Conservation (phyloP, 37 sponge, comb jelly and placozoan species). For the Spongilla lacustris region DNA sequence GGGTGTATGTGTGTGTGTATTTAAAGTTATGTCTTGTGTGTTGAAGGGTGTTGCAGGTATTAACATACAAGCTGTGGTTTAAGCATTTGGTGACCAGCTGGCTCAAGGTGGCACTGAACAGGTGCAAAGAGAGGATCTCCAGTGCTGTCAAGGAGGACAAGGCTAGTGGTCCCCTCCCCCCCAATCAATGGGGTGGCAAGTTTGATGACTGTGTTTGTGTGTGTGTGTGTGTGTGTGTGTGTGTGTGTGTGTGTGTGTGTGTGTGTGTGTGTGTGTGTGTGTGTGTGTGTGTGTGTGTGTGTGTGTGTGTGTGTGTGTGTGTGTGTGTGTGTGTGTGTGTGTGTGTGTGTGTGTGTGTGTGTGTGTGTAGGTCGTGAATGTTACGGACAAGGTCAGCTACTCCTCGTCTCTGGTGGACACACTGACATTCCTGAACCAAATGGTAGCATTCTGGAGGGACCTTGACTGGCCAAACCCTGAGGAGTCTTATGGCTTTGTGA, state of each 20-base stretch:
- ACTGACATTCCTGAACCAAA: constrained; percentile 24
- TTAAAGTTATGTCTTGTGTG: neutral
- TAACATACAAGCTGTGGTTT: constrained; percentile 47
- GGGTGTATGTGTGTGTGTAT: no score
- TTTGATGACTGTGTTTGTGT: no score
- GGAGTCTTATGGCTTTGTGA: constrained; percentile 30
- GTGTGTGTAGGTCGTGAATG: neutral
- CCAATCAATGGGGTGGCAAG: no score
- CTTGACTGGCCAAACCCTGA: constrained; percentile 44
- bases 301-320: no score
- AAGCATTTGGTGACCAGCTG: constrained; percentile 41
- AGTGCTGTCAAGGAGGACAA: constrained; percentile 48
- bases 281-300: no score
- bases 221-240: no score
- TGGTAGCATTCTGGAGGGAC: constrained; percentile 34
- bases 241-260: no score
- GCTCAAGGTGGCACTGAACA: constrained; percentile 31
- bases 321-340: no score
- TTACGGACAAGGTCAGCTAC: constrained; percentile 26
- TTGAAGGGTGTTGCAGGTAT: neutral
- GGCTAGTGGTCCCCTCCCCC: neutral
- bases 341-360: no score
- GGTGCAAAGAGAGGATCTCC: constrained; percentile 14
- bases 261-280: neutral
- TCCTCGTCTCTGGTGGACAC: constrained; percentile 67